Conservation (phyloP, 2,888 invertebrate species). For the Exocentrus adspersus region DNA sequence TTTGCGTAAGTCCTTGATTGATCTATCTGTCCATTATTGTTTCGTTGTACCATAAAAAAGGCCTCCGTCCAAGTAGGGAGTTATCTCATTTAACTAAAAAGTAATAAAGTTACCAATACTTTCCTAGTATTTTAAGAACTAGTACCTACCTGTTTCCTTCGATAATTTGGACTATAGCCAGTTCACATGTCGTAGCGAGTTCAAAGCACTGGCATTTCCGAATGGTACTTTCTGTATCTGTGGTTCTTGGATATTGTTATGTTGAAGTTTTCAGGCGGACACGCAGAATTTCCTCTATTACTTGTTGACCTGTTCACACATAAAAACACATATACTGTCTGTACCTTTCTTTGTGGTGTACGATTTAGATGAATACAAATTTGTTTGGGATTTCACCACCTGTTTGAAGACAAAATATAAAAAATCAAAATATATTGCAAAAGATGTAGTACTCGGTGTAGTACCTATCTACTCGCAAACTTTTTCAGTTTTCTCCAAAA, state of each 20-base stretch:
- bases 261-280: slow-evolving; percentile 71
- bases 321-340: not conserved
- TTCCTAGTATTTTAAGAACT: not conserved
- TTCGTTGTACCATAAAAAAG: slow-evolving; percentile 70
- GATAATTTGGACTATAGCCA: slow-evolving; percentile 69
- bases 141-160: slow-evolving; percentile 68
- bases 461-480: too few species aligned
- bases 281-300: slow-evolving; percentile 72
- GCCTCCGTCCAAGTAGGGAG: slow-evolving; percentile 71
- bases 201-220: slow-evolving; percentile 66
- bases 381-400: too few species aligned
- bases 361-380: too few species aligned
- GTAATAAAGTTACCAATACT: not conserved
- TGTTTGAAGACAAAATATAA: too few species aligned
- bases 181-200: slow-evolving; percentile 67
- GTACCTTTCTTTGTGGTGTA: not conserved
- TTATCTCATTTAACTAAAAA: slow-evolving; percentile 69
- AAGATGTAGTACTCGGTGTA: too few species aligned
- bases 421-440: too few species aligned
- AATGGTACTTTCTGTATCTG: slow-evolving; percentile 56
- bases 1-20: slow-evolving; percentile 64
- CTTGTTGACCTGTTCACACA: slow-evolving; percentile 67
- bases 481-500: too few species aligned
- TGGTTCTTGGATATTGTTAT: slow-evolving; percentile 66
- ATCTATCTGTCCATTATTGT: slow-evolving; percentile 70